Conservation (phyloP, 2,888 invertebrate species). For the Cepaea hortensis region DNA sequence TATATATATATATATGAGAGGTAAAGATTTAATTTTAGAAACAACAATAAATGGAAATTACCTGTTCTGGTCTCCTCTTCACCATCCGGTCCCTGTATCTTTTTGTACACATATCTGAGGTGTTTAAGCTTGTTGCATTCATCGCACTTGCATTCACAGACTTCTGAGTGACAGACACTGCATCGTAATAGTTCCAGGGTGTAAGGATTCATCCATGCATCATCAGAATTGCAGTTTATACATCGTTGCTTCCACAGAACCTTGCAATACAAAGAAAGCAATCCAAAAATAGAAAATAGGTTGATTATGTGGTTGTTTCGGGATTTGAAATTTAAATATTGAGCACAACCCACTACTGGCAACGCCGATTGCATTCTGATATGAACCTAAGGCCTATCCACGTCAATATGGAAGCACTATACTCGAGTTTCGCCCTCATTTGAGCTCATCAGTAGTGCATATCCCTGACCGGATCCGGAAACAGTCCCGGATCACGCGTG, state of each 20-base stretch:
- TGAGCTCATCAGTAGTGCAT: too few relatives aligned
- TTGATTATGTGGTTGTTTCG: too few relatives aligned
- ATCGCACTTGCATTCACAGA: conserved; percentile 18
- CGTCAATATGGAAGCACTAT: too few relatives aligned
- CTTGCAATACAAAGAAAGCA: neutral
- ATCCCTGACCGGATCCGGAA: too few relatives aligned
- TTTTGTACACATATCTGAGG: neutral
- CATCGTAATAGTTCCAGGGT: conserved; percentile 1
- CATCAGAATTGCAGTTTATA: neutral
- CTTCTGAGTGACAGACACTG: neutral
- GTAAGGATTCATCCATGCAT: conserved; percentile 16
- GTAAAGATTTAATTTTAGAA: neutral
- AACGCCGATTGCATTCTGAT: too few relatives aligned
- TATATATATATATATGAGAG: neutral
- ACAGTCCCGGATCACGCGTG: too few relatives aligned
- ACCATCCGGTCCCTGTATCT: neutral
- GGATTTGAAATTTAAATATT: too few relatives aligned
- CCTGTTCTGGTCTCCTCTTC: neutral
- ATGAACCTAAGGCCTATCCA: too few relatives aligned
- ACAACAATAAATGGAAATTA: neutral
- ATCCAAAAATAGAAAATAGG: too few relatives aligned
- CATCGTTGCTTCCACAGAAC: conserved; percentile 27
- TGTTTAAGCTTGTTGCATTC: conserved; percentile 19
- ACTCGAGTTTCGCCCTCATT: too few relatives aligned
- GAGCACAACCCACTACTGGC: too few relatives aligned